phyloP scores from a whole-genome alignment of 2,797 vertebrate genomes.

The Chelonia mydas region DNA sequence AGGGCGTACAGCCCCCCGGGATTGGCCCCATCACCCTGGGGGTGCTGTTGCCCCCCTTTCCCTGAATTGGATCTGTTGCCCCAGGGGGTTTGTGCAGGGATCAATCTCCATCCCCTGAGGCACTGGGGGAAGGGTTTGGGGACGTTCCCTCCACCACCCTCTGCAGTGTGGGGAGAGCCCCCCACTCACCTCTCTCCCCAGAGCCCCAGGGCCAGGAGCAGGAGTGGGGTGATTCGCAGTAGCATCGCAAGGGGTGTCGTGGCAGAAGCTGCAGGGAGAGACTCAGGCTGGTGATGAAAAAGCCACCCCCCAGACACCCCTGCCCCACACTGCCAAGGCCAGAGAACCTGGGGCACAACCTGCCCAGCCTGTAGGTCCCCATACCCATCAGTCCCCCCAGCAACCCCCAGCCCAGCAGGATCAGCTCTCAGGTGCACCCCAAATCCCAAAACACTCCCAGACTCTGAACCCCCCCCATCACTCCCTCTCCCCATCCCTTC shows the following conservation, averaged over 20 bases:
- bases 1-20: no score
- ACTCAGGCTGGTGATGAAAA: neutral
- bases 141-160: neutral
- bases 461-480: neutral
- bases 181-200: neutral
- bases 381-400: neutral
- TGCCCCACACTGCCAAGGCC: neutral
- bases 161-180: neutral
- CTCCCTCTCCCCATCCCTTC: neutral
- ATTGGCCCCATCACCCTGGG: neutral
- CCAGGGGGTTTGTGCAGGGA: neutral
- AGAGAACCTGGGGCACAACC: neutral
- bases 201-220: neutral
- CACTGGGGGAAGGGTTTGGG: neutral
- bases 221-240: accelerated
- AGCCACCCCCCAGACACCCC: no score
- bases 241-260: neutral
- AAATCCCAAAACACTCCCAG: neutral
- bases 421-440: neutral
- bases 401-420: neutral
- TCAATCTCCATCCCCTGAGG: neutral
- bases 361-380: neutral
- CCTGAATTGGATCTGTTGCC: neutral
- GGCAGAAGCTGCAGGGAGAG: neutral
- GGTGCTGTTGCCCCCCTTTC: no score